These are phyloP conservation scores for Lepidostoma basale DNA, from an alignment of 1,140 invertebrate genomes.

Conservation along the genomic window DNA sequence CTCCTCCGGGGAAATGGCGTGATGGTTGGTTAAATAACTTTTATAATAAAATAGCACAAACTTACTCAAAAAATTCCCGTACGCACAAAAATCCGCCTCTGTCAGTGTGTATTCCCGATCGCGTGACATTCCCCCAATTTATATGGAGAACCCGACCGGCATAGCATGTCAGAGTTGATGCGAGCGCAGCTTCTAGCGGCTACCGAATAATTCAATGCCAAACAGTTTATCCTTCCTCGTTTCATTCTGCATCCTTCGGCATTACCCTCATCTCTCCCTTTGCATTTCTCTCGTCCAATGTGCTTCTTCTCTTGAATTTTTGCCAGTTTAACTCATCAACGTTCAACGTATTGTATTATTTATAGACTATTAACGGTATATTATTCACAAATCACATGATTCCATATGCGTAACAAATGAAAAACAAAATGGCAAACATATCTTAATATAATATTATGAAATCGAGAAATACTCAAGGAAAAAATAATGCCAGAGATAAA, in stretches of 20 bases:
- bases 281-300: neutral
- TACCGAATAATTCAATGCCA: constrained; percentile 35
- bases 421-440: too few relatives aligned
- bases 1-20: too few relatives aligned
- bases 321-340: neutral
- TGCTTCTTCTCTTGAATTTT: neutral
- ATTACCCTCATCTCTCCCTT: neutral
- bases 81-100: constrained; percentile 12
- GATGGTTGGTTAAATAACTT: too few relatives aligned
- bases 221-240: constrained; percentile 34
- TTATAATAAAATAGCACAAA: too few relatives aligned
- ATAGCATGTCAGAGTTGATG: constrained; percentile 11
- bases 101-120: constrained; percentile 15
- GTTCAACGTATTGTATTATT: neutral
- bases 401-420: neutral
- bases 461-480: too few relatives aligned
- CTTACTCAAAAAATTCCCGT: too few relatives aligned
- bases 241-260: constrained; percentile 16
- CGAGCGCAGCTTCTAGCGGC: constrained; percentile 23
- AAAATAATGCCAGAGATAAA: too few relatives aligned
- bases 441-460: too few relatives aligned
- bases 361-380: neutral
- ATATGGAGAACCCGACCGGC: constrained; percentile 12
- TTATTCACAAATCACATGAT: neutral
- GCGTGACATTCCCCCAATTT: constrained; percentile 36